A percentile compares a stretch with the other conserved stretches of the same genome.
Evolutionary conservation across 2,113 vertebrate genomes (phyloP).

Genomic region (Passer domesticus): DNA sequence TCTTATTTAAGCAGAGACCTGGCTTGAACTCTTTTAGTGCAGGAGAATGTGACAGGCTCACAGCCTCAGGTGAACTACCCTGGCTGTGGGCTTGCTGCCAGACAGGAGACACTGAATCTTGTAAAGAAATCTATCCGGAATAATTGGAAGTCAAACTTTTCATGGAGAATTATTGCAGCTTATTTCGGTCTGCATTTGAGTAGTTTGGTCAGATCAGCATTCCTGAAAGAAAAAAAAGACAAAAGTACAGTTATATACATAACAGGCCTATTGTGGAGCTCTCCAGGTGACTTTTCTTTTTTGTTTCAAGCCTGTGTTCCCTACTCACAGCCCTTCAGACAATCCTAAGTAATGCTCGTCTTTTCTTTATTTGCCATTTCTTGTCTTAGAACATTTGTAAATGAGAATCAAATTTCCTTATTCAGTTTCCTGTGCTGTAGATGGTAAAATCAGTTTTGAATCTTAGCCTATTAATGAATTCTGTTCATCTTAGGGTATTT

Average conservation of each 20-base stretch:
- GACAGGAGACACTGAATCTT: not conserved
- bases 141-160: not conserved
- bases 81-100: slow-evolving; percentile 21
- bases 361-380: not conserved
- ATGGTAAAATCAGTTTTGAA: not conserved
- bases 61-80: not conserved
- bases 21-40: not conserved
- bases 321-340: not conserved
- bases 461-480: not conserved
- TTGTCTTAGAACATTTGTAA: not conserved
- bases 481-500: not conserved
- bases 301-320: not conserved
- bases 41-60: not conserved
- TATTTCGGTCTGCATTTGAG: not conserved
- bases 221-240: not conserved
- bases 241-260: not conserved
- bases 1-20: slow-evolving; percentile 13
- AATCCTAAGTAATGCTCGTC: not conserved
- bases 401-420: not conserved
- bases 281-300: not conserved
- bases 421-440: not conserved
- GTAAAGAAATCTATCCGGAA: not conserved
- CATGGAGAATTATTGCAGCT: not conserved
- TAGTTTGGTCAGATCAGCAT: not conserved
- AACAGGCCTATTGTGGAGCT: not conserved